Base-by-base conservation (phyloP, 2,113 vertebrate species). In the Zosterops lateralis region DNA sequence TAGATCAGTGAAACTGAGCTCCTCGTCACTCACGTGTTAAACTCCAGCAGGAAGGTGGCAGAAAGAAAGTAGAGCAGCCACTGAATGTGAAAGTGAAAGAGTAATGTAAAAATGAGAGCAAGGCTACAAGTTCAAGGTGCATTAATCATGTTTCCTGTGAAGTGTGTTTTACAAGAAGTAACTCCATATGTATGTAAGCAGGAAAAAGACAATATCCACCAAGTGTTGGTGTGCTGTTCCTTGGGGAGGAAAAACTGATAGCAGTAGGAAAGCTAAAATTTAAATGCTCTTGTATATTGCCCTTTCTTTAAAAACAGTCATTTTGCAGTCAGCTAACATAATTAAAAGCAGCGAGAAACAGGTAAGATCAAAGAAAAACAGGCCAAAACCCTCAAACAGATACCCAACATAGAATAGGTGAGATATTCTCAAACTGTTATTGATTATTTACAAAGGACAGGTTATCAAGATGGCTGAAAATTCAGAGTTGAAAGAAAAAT, bases 121-220 rank as follows among this genome's bases (percentile, higher is more conserved):
- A 64, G 87, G 57, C 24, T n/a, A 25, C 53, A 61, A 42, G 76
- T 68, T 86, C 29, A 66, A 26, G 80, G 60, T 61, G 32, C 0
- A 0, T 65, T 53, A 18, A 17, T 90, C 6, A 0, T 20, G 11
- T 34, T 87, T 68, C 47, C 17, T 51, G 57, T 4, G 1, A 78
- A 24, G 20, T 60, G 19, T 2, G 2, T 84, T 87, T 61, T 76
- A 26, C 58, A 66, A 73, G 64, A 73, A 86, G 31, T 48, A n/a
- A n/a, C 60, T 72, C 17, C 45, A 16, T 44, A 5, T 1, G 0
- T 47, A 10, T 0, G 0, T 57, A 72, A 61, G 42, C 54, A 65
- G 62, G 25, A 54, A 56, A 32, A 80, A 51, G 38, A 44, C 7
- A 53, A 4, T 60, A 57, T n/a, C 34, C 10, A 54, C 25, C 25